Conservation (phyloP, 1,140 invertebrate genomes). For the Teleogryllus occipitalis region DNA sequence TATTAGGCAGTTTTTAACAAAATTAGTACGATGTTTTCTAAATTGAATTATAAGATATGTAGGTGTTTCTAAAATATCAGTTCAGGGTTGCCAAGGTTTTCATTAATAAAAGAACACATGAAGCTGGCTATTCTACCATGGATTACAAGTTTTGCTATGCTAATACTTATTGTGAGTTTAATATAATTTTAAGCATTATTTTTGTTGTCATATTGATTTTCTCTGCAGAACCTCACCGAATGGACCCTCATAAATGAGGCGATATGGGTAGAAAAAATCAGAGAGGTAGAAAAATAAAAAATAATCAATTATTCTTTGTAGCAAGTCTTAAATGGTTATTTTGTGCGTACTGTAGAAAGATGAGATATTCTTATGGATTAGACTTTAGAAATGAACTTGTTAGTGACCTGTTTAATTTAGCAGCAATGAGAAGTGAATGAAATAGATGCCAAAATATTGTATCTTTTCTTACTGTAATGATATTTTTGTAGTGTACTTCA, state of each 20-base stretch:
- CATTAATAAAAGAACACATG: background rate
- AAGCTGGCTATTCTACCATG: background rate
- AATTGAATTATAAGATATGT: background rate
- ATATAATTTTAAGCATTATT: constrained; percentile 5
- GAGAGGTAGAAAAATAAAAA: constrained; percentile 58
- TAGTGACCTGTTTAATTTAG: constrained; percentile 13
- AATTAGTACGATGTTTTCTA: background rate
- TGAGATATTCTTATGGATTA: constrained; percentile 10
- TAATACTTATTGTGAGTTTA: constrained; percentile 11
- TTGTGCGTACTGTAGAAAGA: background rate
- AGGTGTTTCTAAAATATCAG: background rate
- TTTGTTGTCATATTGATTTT: constrained; percentile 18
- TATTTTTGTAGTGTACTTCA: background rate
- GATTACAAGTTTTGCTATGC: background rate
- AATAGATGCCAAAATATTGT: constrained; percentile 21
- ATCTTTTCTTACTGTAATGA: constrained; percentile 20
- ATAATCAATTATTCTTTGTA: constrained; percentile 6
- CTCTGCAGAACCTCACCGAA: constrained; percentile 84
- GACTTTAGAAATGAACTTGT: constrained; percentile 15
- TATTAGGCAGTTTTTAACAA: background rate
- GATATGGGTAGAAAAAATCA: constrained; percentile 80
- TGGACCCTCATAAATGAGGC: constrained; percentile 87
- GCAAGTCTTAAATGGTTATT: constrained; percentile 5
- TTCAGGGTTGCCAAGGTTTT: background rate
- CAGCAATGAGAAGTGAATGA: constrained; percentile 8